These are phyloP conservation scores for Clusia tigrina DNA, from an alignment of 2,888 invertebrate genomes.

Conservation along the genomic window DNA sequence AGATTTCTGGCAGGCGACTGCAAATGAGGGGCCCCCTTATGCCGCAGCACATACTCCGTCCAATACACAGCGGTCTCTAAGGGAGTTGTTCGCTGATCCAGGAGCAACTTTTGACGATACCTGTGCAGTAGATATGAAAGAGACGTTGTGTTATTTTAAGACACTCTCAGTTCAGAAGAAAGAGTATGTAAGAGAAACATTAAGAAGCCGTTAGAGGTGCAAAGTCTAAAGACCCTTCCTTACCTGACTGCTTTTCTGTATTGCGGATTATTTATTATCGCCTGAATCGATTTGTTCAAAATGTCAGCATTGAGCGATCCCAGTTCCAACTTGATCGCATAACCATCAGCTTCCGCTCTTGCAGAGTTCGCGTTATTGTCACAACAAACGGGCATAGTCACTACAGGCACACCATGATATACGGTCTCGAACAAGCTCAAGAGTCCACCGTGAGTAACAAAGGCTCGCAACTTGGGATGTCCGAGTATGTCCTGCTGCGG, in stretches of 20 bases:
- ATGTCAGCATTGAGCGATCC: constrained; percentile 73
- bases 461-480: constrained; percentile 79
- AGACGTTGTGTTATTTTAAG: too few relatives aligned
- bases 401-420: constrained; percentile 82
- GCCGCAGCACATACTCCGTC: constrained; percentile 85
- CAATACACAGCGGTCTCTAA: constrained; percentile 82
- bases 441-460: constrained; percentile 83
- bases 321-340: constrained; percentile 79
- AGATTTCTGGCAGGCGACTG: constrained; percentile 78
- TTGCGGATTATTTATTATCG: constrained; percentile 75
- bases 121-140: constrained; percentile 34
- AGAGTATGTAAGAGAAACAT: too few relatives aligned
- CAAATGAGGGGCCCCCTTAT: constrained; percentile 81
- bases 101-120: constrained; percentile 72
- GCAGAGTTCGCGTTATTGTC: constrained; percentile 87
- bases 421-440: constrained; percentile 85
- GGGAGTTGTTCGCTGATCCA: constrained; percentile 80
- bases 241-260: constrained; percentile 73
- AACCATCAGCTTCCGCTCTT: constrained; percentile 81
- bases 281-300: constrained; percentile 73
- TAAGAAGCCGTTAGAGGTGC: too few relatives aligned
- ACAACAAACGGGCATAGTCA: constrained; percentile 83
- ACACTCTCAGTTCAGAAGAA: too few relatives aligned
- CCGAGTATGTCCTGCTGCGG: constrained; percentile 68
- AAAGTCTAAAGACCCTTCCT: constrained; percentile 23